phyloP scores from a whole-genome alignment of 1,140 invertebrate genomes.

The Panagrolaimus sp. region DNA sequence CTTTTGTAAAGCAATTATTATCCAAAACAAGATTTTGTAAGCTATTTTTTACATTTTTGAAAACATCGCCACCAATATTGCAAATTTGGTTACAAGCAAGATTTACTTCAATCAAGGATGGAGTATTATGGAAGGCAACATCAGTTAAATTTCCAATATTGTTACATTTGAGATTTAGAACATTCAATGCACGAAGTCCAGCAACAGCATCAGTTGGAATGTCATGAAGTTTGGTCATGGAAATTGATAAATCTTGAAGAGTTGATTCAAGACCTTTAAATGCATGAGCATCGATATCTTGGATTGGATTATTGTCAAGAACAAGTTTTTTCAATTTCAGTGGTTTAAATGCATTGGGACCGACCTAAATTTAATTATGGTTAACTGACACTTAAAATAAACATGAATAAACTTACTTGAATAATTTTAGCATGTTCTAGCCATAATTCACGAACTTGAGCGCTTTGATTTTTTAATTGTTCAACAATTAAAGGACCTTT shows the following conservation, averaged over 20 bases:
- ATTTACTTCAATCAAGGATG: conserved; percentile 56
- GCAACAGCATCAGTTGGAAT: conserved; percentile 38
- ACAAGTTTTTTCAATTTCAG: conserved; percentile 58
- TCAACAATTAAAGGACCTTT: conserved; percentile 54
- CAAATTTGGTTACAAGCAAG: conserved; percentile 59
- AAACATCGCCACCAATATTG: conserved; percentile 42
- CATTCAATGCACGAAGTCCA: conserved; percentile 49
- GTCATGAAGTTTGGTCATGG: conserved; percentile 49
- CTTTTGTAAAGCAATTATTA: conserved; percentile 50
- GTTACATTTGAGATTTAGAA: conserved; percentile 44
- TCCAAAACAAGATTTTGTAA: conserved; percentile 57
- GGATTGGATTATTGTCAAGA: conserved; percentile 58
- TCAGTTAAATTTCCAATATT: conserved; percentile 53
- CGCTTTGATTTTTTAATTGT: conserved; percentile 48
- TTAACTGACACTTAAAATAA: neutral
- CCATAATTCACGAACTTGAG: conserved; percentile 52
- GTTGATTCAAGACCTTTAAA: conserved; percentile 53
- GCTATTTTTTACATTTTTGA: conserved; percentile 44
- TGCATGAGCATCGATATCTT: conserved; percentile 49
- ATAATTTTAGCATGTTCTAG: conserved; percentile 58
- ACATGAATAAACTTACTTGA: conserved; percentile 38
- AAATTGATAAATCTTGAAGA: conserved; percentile 53
- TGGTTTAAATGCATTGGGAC: conserved; percentile 51
- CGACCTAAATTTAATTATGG: conserved; percentile 43
- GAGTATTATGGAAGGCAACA: conserved; percentile 42